Percentiles rank a stretch among this genome's conserved stretches.
phyloP scores from a whole-genome alignment of 1,140 invertebrate species.

The Pseudomyrmex concolor region DNA sequence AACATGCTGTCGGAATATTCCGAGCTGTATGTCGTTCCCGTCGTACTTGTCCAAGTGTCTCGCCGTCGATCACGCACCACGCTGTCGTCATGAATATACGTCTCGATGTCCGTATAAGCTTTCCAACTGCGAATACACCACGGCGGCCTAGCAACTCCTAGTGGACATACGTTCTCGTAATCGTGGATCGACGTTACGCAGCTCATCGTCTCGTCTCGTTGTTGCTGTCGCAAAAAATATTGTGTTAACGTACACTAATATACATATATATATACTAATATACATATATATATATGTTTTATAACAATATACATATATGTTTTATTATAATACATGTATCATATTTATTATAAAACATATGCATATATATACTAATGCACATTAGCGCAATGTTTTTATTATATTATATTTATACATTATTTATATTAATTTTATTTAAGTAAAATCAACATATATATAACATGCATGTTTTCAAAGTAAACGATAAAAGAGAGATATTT shows the following conservation, averaged over 20 bases:
- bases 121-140: slow-evolving; percentile 89
- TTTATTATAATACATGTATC: too few relatives aligned
- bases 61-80: slow-evolving; percentile 86
- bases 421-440: too few relatives aligned
- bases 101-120: slow-evolving; percentile 88
- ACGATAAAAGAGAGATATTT: not conserved
- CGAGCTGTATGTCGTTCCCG: slow-evolving; percentile 79
- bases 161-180: slow-evolving; percentile 89
- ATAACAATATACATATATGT: too few relatives aligned
- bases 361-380: too few relatives aligned
- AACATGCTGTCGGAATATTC: slow-evolving; percentile 78
- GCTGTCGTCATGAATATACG: slow-evolving; percentile 88
- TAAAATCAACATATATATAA: too few relatives aligned
- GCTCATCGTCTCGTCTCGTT: slow-evolving; percentile 85
- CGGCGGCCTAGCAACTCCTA: slow-evolving; percentile 88
- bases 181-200: slow-evolving; percentile 88
- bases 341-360: too few relatives aligned
- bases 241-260: not conserved
- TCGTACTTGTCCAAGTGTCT: slow-evolving; percentile 86
- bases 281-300: too few relatives aligned
- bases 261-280: too few relatives aligned
- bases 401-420: too few relatives aligned
- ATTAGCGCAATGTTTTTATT: too few relatives aligned
- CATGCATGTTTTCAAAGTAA: not conserved
- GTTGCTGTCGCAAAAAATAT: slow-evolving; percentile 31